Conservation (phyloP, 2,113 vertebrate genomes). For the Cryptomyrus ogoouensis region DNA sequence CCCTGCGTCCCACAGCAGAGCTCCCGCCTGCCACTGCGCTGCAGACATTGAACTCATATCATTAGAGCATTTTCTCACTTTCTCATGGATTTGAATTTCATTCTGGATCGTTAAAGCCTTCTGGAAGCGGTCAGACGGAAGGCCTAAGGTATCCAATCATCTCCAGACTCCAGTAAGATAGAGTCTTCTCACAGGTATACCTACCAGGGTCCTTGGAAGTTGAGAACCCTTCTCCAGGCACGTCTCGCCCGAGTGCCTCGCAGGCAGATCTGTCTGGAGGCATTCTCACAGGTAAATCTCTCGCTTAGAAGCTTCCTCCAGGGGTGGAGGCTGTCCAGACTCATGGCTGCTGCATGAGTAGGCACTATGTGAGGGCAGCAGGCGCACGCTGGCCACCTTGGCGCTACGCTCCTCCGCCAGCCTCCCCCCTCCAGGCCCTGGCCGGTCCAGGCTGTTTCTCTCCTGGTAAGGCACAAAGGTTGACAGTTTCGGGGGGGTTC, state of each 20-base stretch:
- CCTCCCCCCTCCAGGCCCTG: constrained; percentile 87
- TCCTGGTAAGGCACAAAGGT: constrained; percentile 99
- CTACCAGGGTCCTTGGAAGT: neutral
- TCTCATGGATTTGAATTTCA: neutral
- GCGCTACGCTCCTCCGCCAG: constrained; percentile 74
- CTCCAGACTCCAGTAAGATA: neutral
- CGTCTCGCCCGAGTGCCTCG: neutral
- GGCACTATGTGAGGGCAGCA: constrained; percentile 98
- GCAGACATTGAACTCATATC: neutral
- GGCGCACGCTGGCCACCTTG: constrained; percentile 84
- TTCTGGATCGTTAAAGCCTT: neutral
- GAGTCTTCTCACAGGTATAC: constrained; percentile 6
- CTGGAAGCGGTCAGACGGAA: neutral
- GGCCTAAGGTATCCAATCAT: neutral
- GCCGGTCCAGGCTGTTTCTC: constrained; percentile 93
- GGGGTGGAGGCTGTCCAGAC: constrained; percentile 86
- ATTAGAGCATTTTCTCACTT: neutral
- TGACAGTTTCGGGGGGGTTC: constrained; percentile 96
- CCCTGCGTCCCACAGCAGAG: neutral
- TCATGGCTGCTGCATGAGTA: constrained; percentile 93
- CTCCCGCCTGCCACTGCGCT: neutral
- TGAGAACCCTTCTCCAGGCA: neutral
- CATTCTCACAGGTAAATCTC: constrained; percentile 96
- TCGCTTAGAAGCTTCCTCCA: constrained; percentile 93
- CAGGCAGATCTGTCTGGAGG: neutral